A percentile compares a stretch with the other conserved stretches of the same genome.
These are phyloP conservation scores for Thymallus thymallus DNA, from an alignment of 2,113 vertebrate genomes.

Conservation along the genomic window DNA sequence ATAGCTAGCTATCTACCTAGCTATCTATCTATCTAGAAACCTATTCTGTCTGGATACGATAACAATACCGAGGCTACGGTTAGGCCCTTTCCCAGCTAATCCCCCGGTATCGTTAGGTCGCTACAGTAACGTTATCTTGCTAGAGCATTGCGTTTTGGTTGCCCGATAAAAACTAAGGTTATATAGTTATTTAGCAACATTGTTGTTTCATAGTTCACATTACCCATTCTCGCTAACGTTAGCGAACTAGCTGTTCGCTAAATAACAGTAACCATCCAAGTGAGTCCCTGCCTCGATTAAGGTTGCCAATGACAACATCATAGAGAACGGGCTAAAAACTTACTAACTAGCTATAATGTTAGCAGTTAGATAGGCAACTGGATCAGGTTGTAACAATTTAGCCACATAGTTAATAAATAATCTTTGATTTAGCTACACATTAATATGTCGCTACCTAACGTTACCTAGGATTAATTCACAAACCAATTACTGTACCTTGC, in stretches of 20 bases:
- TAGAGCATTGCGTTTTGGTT: too few species aligned
- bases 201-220: too few species aligned
- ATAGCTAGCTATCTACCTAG: too few species aligned
- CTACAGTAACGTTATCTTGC: too few species aligned
- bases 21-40: too few species aligned
- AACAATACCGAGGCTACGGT: too few species aligned
- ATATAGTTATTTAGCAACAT: constrained; percentile 20
- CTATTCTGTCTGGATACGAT: too few species aligned
- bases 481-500: not conserved
- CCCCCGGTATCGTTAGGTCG: too few species aligned
- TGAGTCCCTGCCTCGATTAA: constrained; percentile 12
- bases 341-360: not conserved
- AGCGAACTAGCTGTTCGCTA: too few species aligned
- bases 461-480: not conserved
- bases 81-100: too few species aligned
- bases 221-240: not conserved
- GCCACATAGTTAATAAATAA: not conserved
- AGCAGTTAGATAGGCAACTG: not conserved
- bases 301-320: constrained; percentile 25
- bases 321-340: not conserved
- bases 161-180: not conserved
- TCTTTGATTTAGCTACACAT: too few species aligned
- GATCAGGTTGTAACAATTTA: not conserved
- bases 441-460: not conserved
- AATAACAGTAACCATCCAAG: not conserved